These are phyloP conservation scores for Liodrosophila aerea DNA, from an alignment of 2,888 invertebrate genomes.

Conservation along the genomic window DNA sequence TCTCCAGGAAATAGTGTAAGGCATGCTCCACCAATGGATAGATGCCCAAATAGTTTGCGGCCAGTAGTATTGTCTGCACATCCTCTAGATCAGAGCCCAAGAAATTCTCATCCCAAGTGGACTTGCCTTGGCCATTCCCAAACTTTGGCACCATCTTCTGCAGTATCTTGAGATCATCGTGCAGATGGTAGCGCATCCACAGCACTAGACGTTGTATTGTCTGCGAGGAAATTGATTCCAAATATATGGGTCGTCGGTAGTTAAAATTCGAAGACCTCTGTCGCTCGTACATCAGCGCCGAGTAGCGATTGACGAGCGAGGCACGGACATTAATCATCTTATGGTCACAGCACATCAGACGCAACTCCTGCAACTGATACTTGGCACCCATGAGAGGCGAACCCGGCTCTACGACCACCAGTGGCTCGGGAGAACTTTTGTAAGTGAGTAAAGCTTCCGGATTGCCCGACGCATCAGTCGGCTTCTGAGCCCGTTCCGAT, in stretches of 20 bases:
- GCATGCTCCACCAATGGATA: slow-evolving; percentile 33
- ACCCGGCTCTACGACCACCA: too few species aligned
- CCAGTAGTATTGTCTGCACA: slow-evolving; percentile 40
- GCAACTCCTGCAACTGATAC: slow-evolving; percentile 3
- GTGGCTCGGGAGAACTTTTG: too few species aligned
- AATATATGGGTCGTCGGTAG: slow-evolving; percentile 12
- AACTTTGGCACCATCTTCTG: slow-evolving; percentile 4
- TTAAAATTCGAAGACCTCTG: slow-evolving; percentile 15
- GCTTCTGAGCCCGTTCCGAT: too few species aligned
- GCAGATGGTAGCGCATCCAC: slow-evolving; percentile 49
- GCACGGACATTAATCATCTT: slow-evolving; percentile 35
- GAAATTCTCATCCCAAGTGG: slow-evolving; percentile 44
- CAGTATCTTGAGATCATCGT: slow-evolving; percentile 22
- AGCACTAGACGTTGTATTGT: slow-evolving; percentile 28
- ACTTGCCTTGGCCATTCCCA: too few species aligned
- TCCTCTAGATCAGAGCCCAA: slow-evolving; percentile 16
- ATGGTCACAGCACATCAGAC: slow-evolving; percentile 44
- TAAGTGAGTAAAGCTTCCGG: too few species aligned
- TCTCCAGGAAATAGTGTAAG: slow-evolving; percentile 21
- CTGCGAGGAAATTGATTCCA: slow-evolving; percentile 36
- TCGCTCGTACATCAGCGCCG: slow-evolving; percentile 12
- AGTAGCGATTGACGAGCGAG: slow-evolving; percentile 35
- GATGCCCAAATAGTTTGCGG: slow-evolving; percentile 40
- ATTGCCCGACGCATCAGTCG: too few species aligned
- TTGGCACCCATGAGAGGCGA: not conserved